Evolutionary conservation across 2,797 vertebrate genomes (phyloP).

Genomic region (Lemur catta): DNA sequence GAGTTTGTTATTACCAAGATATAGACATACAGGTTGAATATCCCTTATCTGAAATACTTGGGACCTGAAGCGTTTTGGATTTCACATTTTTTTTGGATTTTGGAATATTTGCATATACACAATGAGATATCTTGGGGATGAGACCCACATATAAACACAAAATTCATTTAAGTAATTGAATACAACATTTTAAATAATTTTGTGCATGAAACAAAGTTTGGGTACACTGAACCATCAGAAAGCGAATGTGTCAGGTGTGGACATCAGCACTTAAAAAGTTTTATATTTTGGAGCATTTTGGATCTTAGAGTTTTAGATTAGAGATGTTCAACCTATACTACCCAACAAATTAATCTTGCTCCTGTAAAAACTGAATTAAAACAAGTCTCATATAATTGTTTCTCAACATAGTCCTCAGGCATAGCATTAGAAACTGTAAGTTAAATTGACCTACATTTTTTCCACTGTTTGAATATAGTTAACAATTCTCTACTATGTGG

Average conservation of each 20-base stretch:
- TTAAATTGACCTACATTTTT: constrained; percentile 18
- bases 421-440: neutral
- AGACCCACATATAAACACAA: neutral
- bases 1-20: neutral
- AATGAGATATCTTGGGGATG: neutral
- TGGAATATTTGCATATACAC: neutral
- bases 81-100: neutral
- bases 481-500: neutral
- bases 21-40: neutral
- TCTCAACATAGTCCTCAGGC: neutral
- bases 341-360: neutral
- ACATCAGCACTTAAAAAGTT: neutral
- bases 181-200: neutral
- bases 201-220: neutral
- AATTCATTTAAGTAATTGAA: neutral
- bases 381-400: neutral
- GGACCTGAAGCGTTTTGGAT: neutral
- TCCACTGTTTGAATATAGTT: neutral
- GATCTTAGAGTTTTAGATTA: neutral
- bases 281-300: neutral
- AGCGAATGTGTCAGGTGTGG: neutral
- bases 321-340: neutral
- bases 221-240: neutral
- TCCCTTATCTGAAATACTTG: neutral
- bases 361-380: constrained; percentile 5